Evolutionary conservation across 1,140 invertebrate genomes (phyloP).

Genomic region (Diachasmimorpha longicaudata): DNA sequence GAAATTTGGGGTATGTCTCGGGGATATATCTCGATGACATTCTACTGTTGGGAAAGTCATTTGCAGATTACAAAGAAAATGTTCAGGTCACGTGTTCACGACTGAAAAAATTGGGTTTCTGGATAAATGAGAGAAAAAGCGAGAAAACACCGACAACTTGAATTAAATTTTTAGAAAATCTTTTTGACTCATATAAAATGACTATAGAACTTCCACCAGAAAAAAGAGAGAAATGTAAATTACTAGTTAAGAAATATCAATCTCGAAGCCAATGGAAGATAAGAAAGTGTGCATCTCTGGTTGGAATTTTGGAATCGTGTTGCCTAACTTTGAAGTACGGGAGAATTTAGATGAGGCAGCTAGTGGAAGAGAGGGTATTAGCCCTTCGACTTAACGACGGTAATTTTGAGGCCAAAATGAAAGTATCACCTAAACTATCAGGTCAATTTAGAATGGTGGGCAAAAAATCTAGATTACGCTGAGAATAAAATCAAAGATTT

Average conservation of each 20-base stretch:
- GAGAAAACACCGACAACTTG: neutral
- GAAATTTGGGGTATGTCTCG: neutral
- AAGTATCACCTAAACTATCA: neutral
- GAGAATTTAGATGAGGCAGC: neutral
- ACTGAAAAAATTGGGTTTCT: constrained; percentile 12
- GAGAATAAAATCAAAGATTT: neutral
- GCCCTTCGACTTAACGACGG: neutral
- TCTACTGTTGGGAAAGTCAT: constrained; percentile 7
- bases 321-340: constrained; percentile 12
- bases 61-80: neutral
- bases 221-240: neutral
- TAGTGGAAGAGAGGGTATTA: neutral
- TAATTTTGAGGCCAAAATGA: constrained; percentile 14
- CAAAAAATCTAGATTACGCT: neutral
- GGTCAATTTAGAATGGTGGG: constrained; percentile 20
- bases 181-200: constrained; percentile 17
- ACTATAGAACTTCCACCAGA: constrained; percentile 13
- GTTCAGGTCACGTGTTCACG: neutral
- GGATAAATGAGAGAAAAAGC: constrained; percentile 16
- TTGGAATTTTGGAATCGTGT: constrained; percentile 14
- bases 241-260: constrained; percentile 1
- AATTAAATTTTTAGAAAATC: constrained; percentile 15
- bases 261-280: neutral
- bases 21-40: constrained; percentile 23
- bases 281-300: constrained; percentile 13